These are phyloP conservation scores for Selenia dentaria DNA, from an alignment of 2,888 invertebrate species.

Conservation along the genomic window DNA sequence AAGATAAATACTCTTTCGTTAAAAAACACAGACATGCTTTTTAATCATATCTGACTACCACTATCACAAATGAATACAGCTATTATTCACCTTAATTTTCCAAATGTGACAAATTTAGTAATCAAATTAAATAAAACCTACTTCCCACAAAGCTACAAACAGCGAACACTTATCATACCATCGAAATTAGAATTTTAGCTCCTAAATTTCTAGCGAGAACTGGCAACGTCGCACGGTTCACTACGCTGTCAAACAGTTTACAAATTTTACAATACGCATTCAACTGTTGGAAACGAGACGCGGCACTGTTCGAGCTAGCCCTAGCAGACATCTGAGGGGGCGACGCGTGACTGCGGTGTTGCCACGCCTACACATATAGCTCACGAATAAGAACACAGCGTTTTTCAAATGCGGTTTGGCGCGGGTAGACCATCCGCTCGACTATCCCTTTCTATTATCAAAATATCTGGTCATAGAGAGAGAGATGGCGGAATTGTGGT, in stretches of 20 bases:
- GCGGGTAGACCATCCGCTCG: slow-evolving; percentile 35
- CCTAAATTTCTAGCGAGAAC: slow-evolving; percentile 60
- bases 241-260: slow-evolving; percentile 66
- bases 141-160: slow-evolving; percentile 14
- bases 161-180: slow-evolving; percentile 30
- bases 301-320: slow-evolving; percentile 67
- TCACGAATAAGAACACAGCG: slow-evolving; percentile 56
- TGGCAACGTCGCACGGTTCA: slow-evolving; percentile 70
- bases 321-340: slow-evolving; percentile 66
- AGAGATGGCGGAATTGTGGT: slow-evolving; percentile 34
- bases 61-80: slow-evolving; percentile 1
- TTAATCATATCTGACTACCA: not conserved
- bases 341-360: slow-evolving; percentile 51
- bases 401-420: slow-evolving; percentile 44
- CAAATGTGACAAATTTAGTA: not conserved
- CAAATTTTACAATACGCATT: slow-evolving; percentile 76
- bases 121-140: not conserved
- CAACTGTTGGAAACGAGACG: slow-evolving; percentile 76
- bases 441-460: slow-evolving; percentile 41
- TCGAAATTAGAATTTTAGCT: slow-evolving; percentile 67
- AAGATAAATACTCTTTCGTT: too few relatives aligned
- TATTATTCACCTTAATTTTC: not conserved
- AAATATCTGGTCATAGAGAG: slow-evolving; percentile 23
- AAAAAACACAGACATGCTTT: slow-evolving; percentile 1
- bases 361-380: slow-evolving; percentile 63